A percentile compares a stretch with the other conserved stretches of the same genome.
Conservation (phyloP, 1,140 invertebrate genomes). For the Helicoverpa armigera region DNA sequence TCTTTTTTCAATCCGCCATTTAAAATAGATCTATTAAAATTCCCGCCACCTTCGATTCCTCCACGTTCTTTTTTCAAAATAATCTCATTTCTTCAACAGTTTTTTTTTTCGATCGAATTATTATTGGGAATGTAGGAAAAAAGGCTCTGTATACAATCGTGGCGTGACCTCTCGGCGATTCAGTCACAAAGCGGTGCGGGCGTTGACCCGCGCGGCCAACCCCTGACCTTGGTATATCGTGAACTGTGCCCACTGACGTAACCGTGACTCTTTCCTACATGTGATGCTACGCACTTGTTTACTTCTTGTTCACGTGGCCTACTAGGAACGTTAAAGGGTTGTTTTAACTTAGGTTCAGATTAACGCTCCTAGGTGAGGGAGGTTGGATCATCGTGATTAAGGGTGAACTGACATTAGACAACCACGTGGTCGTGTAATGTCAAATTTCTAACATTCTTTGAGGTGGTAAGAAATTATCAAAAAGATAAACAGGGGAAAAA, state of each 20-base stretch:
- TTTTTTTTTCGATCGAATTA: conserved; percentile 33
- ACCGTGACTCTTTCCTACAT: conserved; percentile 74
- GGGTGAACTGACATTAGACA: too few relatives aligned
- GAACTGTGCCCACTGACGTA: conserved; percentile 78
- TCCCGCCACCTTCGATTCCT: too few relatives aligned
- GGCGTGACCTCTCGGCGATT: conserved; percentile 76
- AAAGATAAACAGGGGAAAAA: too few relatives aligned
- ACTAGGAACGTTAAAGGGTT: background rate
- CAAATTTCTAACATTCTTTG: too few relatives aligned
- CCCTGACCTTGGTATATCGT: conserved; percentile 84
- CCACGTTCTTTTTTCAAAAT: background rate
- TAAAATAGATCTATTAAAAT: background rate
- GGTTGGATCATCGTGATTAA: too few relatives aligned
- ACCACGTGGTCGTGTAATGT: too few relatives aligned
- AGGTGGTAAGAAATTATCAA: too few relatives aligned
- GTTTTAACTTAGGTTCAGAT: too few relatives aligned
- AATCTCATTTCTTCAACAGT: conserved; percentile 5
- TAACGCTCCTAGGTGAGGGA: too few relatives aligned
- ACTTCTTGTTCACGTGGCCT: conserved; percentile 38
- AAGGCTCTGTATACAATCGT: conserved; percentile 42
- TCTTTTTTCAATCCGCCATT: background rate
- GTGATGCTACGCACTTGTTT: conserved; percentile 48
- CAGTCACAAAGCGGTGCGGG: conserved; percentile 76
- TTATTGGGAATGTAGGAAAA: conserved; percentile 43
- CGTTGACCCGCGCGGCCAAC: conserved; percentile 81